A percentile compares a stretch with the other conserved stretches of the same genome.
These are phyloP conservation scores for Antheraea mylitta DNA, from an alignment of 1,140 invertebrate genomes.

Conservation along the genomic window DNA sequence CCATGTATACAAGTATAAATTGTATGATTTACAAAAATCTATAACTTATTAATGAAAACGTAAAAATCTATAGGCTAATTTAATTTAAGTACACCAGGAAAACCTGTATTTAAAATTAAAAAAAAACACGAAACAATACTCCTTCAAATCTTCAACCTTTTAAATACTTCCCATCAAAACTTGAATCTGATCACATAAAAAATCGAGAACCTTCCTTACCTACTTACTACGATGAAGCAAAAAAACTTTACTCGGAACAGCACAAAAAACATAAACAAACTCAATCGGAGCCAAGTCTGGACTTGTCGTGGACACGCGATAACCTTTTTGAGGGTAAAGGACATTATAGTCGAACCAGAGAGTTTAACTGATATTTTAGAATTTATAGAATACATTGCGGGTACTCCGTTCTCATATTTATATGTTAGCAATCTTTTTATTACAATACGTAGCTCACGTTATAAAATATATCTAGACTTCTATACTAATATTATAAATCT, in stretches of 20 bases:
- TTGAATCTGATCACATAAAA: neutral
- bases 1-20: no score
- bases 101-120: neutral
- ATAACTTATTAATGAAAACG: no score
- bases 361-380: neutral
- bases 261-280: constrained; percentile 64
- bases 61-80: no score
- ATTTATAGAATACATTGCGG: no score
- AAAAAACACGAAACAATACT: neutral
- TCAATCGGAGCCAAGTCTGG: constrained; percentile 37
- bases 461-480: no score
- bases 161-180: neutral
- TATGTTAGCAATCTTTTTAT: no score
- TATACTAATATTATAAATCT: no score
- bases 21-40: no score
- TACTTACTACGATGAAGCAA: neutral
- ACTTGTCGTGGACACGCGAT: constrained; percentile 46
- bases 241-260: neutral
- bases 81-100: neutral
- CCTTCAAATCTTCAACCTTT: neutral
- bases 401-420: no score
- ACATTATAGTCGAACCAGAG: neutral
- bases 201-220: neutral
- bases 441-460: no score
- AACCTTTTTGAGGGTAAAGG: constrained; percentile 9